A percentile compares a stretch with the other conserved stretches of the same genome.
Evolutionary conservation across 2,113 vertebrate species (phyloP).

Genomic region (Telmatochromis brachygnathus): DNA sequence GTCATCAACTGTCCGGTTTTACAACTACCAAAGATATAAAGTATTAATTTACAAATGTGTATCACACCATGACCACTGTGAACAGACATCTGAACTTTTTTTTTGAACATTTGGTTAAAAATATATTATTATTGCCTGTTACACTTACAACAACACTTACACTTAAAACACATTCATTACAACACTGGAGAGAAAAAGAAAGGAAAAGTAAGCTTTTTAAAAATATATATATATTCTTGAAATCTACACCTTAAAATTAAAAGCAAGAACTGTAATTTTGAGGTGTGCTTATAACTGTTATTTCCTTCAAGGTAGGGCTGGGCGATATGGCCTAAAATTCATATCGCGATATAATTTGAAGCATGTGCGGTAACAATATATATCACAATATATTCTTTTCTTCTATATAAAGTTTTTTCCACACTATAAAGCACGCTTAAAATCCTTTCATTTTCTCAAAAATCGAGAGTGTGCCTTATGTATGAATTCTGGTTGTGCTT

Average conservation of each 20-base stretch:
- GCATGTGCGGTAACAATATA: too few relatives aligned
- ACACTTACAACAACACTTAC: neutral
- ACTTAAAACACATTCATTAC: neutral
- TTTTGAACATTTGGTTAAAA: neutral
- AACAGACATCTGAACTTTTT: neutral
- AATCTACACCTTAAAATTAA: neutral
- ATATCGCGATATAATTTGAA: too few relatives aligned
- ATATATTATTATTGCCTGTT: neutral
- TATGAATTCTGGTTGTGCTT: too few relatives aligned
- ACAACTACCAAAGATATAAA: neutral
- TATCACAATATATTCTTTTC: too few relatives aligned
- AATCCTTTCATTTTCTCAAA: too few relatives aligned
- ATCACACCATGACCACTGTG: neutral
- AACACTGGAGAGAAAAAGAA: neutral
- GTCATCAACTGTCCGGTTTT: neutral
- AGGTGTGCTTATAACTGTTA: neutral
- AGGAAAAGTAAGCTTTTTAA: neutral
- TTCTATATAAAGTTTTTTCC: too few relatives aligned
- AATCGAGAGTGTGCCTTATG: too few relatives aligned
- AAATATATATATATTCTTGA: neutral
- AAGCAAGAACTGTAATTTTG: neutral
- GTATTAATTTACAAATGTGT: neutral
- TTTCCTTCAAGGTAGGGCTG: neutral
- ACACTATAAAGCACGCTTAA: too few relatives aligned
- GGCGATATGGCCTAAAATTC: too few relatives aligned